Conservation (phyloP, 2,113 vertebrate genomes). For the Psittacula cyanocephala region DNA sequence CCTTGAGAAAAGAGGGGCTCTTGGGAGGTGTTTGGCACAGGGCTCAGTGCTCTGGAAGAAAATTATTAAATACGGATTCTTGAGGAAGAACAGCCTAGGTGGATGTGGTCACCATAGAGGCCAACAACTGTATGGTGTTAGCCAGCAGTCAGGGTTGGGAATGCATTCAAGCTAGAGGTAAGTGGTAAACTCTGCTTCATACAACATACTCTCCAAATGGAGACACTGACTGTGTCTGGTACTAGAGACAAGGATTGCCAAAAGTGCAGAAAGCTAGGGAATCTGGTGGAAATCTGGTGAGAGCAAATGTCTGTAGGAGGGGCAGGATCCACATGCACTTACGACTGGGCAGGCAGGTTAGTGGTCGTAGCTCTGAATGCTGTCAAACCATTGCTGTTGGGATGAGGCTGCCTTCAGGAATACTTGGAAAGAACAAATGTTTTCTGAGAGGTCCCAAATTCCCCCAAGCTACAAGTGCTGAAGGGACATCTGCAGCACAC, state of each 20-base stretch:
- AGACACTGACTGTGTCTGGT: rapidly evolving
- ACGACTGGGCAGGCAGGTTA: rapidly evolving
- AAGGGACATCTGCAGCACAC: not conserved
- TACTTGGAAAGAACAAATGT: rapidly evolving
- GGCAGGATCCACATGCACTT: rapidly evolving
- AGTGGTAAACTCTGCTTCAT: rapidly evolving
- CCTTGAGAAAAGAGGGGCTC: not conserved
- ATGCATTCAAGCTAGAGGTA: rapidly evolving
- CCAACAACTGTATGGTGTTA: rapidly evolving
- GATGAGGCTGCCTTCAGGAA: not conserved
- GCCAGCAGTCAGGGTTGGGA: rapidly evolving
- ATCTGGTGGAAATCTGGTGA: not conserved
- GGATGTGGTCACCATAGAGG: rapidly evolving
- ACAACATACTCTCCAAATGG: rapidly evolving
- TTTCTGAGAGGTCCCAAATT: not conserved
- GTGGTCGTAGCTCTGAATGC: rapidly evolving
- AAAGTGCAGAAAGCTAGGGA: rapidly evolving
- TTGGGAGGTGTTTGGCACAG: rapidly evolving
- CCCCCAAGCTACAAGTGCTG: rapidly evolving
- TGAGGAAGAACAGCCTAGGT: not conserved
- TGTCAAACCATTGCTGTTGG: rapidly evolving
- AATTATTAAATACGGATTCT: rapidly evolving
- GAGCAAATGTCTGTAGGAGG: rapidly evolving
- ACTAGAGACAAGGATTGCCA: not conserved
- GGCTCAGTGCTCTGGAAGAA: no score